These are phyloP conservation scores for Onychomys torridus DNA, from an alignment of 2,797 vertebrate species.

Conservation along the genomic window DNA sequence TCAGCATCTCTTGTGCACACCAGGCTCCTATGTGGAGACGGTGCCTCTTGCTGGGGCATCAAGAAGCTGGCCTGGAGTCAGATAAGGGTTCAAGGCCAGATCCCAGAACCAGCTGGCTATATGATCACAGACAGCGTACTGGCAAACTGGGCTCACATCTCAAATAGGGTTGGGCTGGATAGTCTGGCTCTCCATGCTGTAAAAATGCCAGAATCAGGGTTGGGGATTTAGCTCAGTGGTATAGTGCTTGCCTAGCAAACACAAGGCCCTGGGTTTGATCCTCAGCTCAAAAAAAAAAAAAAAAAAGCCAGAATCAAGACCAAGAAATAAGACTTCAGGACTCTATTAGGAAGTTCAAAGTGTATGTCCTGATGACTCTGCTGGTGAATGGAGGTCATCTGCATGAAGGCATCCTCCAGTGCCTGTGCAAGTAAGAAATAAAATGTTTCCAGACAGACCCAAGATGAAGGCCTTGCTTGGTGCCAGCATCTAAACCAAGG, in stretches of 20 bases:
- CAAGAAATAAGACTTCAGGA: neutral
- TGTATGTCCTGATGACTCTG: too few relatives aligned
- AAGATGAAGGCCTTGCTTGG: too few relatives aligned
- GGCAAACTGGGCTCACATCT: neutral
- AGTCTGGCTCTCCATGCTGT: neutral
- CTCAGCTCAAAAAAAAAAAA: too few relatives aligned
- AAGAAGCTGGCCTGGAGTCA: neutral
- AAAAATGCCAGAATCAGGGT: neutral
- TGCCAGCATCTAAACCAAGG: too few relatives aligned
- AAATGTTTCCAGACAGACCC: neutral
- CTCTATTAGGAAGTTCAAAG: neutral
- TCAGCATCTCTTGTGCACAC: fast-evolving
- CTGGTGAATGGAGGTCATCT: neutral
- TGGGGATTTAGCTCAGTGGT: too few relatives aligned
- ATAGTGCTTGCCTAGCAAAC: too few relatives aligned
- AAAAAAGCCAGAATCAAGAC: neutral
- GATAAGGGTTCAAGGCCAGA: fast-evolving
- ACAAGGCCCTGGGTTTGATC: too few relatives aligned
- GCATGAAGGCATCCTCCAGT: neutral
- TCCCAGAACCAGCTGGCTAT: neutral
- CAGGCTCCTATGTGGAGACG: fast-evolving
- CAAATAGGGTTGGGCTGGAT: fast-evolving
- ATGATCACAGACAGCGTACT: fast-evolving
- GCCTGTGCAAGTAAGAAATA: neutral
- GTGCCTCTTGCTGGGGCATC: fast-evolving